Conservation (phyloP, 2,113 vertebrate species). For the Crotalus helleri region DNA sequence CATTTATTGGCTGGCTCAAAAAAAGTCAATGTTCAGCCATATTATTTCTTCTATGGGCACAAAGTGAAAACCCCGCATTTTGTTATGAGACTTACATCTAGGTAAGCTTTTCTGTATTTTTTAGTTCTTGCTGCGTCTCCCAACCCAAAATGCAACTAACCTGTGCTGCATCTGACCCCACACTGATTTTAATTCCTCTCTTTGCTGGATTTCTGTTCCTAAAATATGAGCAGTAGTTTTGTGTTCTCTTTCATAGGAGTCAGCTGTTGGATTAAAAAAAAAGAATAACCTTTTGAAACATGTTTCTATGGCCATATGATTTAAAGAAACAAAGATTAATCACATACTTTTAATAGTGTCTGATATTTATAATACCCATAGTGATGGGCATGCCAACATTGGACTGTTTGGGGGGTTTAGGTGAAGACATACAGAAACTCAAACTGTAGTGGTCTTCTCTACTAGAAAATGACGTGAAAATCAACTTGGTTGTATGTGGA, state of each 20-base stretch:
- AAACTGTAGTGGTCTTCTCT: neutral
- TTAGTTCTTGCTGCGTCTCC: neutral
- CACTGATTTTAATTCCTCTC: constrained; percentile 31
- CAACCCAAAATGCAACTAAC: constrained; percentile 47
- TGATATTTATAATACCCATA: neutral
- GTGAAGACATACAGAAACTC: neutral
- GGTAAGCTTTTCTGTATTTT: neutral
- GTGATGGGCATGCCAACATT: too few species aligned
- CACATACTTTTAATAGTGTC: neutral
- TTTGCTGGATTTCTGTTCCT: constrained; percentile 22
- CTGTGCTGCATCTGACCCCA: constrained; percentile 70
- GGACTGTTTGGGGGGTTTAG: neutral
- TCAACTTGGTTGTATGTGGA: neutral
- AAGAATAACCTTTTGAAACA: neutral
- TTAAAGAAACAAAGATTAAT: neutral
- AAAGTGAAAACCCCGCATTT: neutral
- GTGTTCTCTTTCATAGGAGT: constrained; percentile 6
- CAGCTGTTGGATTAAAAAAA: constrained; percentile 49
- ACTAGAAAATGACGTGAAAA: neutral
- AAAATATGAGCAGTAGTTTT: neutral
- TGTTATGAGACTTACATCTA: neutral
- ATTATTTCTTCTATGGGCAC: neutral
- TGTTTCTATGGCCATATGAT: neutral
- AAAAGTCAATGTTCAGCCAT: neutral
- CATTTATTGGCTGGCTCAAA: neutral